Evolutionary conservation across 2,113 vertebrate species (phyloP).

Genomic region (Mirounga angustirostris): DNA sequence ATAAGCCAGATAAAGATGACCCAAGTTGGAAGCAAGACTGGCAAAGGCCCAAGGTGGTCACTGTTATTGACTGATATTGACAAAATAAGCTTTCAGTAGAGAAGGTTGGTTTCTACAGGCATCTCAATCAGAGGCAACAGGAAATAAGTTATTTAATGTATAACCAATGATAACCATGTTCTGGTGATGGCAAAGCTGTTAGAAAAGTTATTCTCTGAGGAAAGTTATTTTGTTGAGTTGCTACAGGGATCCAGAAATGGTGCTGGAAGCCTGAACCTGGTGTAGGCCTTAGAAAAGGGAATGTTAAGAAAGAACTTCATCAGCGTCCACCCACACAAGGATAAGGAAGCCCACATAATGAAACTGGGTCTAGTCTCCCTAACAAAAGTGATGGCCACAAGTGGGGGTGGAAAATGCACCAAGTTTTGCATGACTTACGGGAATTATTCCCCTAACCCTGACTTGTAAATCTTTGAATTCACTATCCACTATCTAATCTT

Average conservation of each 20-base stretch:
- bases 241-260: not conserved
- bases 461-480: not conserved
- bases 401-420: not conserved
- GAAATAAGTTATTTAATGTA: not conserved
- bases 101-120: not conserved
- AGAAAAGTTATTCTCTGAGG: not conserved
- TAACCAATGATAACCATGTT: not conserved
- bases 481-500: not conserved
- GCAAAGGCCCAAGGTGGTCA: not conserved
- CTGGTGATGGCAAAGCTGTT: not conserved
- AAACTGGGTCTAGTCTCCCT: not conserved
- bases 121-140: not conserved
- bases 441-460: not conserved
- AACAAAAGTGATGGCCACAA: not conserved
- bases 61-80: not conserved
- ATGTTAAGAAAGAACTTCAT: not conserved
- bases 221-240: not conserved
- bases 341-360: not conserved
- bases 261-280: not conserved
- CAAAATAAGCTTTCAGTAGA: not conserved
- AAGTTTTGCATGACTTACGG: not conserved
- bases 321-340: not conserved
- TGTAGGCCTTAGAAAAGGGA: not conserved
- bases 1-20: not conserved
- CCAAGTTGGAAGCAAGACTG: not conserved